Evolutionary conservation across 2,797 vertebrate genomes (phyloP), one percentile per base, ranked within the genome.

Genomic region (Odontamblyopus rebecca): DNA sequence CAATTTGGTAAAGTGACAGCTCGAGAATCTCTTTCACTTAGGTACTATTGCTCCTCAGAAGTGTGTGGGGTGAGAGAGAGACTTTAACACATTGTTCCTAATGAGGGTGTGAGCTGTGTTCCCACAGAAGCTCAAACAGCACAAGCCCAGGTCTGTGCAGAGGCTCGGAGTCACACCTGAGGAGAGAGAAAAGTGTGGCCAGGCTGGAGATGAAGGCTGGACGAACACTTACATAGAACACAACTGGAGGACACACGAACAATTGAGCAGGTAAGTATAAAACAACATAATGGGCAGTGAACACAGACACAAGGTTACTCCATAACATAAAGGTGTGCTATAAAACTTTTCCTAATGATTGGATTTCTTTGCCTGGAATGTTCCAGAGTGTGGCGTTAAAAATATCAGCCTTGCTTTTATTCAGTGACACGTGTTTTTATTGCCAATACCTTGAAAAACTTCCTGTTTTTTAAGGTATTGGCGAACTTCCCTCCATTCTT

Each of bases 151-250:
- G 29, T 4, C 19, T 38, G 19, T 61, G 13, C 30, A 87, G 79
- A 72, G 5, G 23, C 5, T 16, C 30, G 86, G 80, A 72, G 4
- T 27, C 5, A 61, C 88, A 84, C 82, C 71, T 29, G 66, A 12
- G 86, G 86, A 48, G 44, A 48, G 88, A 79, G 26, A 91, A 38
- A 38, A 90, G 89, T 86, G 91, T 90, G 88, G 71, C 80, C 5
- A 26, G 4, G 68, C 61, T 26, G 16, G 61, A n/a, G 35, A 13
- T 35, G 5, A 23, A 38, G 61, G 6, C 63, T 65, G 13, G 4
- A 13, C 15, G 6, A 7, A 27, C 13, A 48, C 11, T 48, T 48
- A 15, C 12, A 48, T 48, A 48, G 3, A 3, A 29, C 35, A 51
- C 19, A 2, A 38, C 9, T n/a, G 5, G n/a, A 13, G 7, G 41